These are phyloP conservation scores for Drosophila leontia DNA, from an alignment of 1,140 invertebrate genomes.

Conservation along the genomic window DNA sequence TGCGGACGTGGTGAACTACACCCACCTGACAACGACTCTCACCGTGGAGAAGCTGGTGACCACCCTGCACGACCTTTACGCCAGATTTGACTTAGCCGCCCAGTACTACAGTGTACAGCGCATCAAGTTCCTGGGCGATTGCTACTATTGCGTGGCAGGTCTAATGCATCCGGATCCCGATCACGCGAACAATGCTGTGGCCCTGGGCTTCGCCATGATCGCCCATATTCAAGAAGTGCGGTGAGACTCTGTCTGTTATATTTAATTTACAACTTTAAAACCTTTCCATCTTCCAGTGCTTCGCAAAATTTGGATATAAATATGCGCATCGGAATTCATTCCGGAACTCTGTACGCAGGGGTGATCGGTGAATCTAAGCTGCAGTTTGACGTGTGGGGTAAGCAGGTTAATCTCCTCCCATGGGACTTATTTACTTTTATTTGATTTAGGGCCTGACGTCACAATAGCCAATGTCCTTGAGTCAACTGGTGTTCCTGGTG, in stretches of 20 bases:
- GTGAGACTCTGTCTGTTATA: constrained; percentile 57
- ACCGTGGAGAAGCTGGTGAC: constrained; percentile 93
- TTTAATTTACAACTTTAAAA: neutral
- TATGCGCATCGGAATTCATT: constrained; percentile 98
- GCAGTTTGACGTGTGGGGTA: constrained; percentile 98
- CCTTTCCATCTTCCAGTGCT: constrained; percentile 85
- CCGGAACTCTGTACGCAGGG: constrained; percentile 95
- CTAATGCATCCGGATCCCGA: constrained; percentile 89
- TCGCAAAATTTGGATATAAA: constrained; percentile 92
- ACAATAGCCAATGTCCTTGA: constrained; percentile 98
- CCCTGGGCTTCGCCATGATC: constrained; percentile 95
- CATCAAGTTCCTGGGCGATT: constrained; percentile 97
- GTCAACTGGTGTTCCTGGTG: constrained; percentile 94
- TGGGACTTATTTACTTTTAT: too few species aligned
- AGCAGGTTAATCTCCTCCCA: neutral
- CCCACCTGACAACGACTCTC: constrained; percentile 93
- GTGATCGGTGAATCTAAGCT: constrained; percentile 96
- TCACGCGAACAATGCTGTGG: constrained; percentile 94
- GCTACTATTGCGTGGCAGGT: constrained; percentile 96
- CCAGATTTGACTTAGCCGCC: constrained; percentile 96
- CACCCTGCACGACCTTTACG: constrained; percentile 96
- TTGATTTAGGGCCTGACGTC: constrained; percentile 88
- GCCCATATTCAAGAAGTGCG: constrained; percentile 91
- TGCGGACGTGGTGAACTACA: constrained; percentile 98
- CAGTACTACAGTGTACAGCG: constrained; percentile 89